Base-by-base conservation (phyloP, 2,888 invertebrate genomes). In the Pegoplata infirma region DNA sequence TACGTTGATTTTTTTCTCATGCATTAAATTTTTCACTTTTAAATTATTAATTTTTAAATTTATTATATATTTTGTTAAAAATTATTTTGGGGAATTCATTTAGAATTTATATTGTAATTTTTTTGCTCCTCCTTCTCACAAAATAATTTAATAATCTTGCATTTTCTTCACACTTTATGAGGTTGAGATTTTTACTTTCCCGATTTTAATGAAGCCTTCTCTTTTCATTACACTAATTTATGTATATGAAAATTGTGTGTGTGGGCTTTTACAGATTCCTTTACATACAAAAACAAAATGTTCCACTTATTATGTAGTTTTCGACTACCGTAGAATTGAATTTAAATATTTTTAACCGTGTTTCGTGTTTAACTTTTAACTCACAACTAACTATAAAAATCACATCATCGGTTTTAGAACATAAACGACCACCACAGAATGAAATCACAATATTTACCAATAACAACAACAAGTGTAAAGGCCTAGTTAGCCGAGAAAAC, bases 361-460 rank as follows among this genome's bases (percentile, higher is more conserved):
- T 56, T 75, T 67, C n/a, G n/a, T n/a, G n/a, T n/a, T n/a, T n/a
- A 75, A 44, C 32, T 56, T 63, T 69, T 47, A 51, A 69, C 78
- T 75, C 79, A 56, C 75, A 71, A 55, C 75, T 79, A 71, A 79
- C 79, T 79, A 67, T 75, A 44, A 36, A 55, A 58, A n/a, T n/a
- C 51, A 67, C 53, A 53, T 61, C 49, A 61, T 5, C 51, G 16
- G 10, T 51, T 63, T 56, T 63, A 56, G 19, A 3, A 68, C 67
- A 28, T 12, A 32, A 46, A 63, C 25, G 40, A 44, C n/a, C 53
- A n/a, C 10, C 23, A 21, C 47, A 40, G 28, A 10, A 36, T 14
- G 19, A 14, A 40, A 19, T 40, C 8, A 46, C 8, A 21, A 55
- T 46, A 58, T 23, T 44, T 72, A 53, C 32, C 63, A 67, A 67